Conservation (phyloP, 2,113 vertebrate genomes). For the Mungos mungo region DNA sequence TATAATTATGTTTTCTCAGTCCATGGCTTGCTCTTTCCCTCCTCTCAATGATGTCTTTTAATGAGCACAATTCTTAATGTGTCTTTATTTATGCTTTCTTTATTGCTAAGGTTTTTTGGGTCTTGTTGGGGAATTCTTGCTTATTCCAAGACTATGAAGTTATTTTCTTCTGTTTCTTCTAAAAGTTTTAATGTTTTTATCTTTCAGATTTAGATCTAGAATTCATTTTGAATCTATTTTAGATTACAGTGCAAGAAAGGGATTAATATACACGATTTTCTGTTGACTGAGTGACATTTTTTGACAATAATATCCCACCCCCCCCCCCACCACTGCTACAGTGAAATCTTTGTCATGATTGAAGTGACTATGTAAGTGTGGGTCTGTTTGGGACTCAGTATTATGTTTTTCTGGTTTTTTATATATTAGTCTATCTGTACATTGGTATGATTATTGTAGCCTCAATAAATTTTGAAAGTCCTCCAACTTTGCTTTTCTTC, state of each 20-base stretch:
- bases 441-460: background rate
- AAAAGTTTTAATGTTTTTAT: background rate
- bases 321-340: background rate
- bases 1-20: background rate
- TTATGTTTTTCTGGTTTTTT: background rate
- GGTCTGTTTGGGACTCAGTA: background rate
- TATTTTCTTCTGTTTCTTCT: background rate
- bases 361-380: background rate
- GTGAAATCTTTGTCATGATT: background rate
- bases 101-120: background rate
- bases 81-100: background rate
- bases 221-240: background rate
- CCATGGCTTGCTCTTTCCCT: background rate
- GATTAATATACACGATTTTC: background rate
- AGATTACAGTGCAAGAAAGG: background rate
- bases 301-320: background rate
- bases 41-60: background rate
- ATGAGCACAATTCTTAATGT: background rate
- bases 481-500: background rate
- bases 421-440: background rate
- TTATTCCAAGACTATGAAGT: background rate
- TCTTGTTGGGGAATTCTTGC: conserved; percentile 1
- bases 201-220: background rate
- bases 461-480: background rate
- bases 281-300: background rate